Evolutionary conservation across 2,888 invertebrate genomes (phyloP), one percentile per base, ranked within the genome.

Genomic region (Spisula subtruncata): DNA sequence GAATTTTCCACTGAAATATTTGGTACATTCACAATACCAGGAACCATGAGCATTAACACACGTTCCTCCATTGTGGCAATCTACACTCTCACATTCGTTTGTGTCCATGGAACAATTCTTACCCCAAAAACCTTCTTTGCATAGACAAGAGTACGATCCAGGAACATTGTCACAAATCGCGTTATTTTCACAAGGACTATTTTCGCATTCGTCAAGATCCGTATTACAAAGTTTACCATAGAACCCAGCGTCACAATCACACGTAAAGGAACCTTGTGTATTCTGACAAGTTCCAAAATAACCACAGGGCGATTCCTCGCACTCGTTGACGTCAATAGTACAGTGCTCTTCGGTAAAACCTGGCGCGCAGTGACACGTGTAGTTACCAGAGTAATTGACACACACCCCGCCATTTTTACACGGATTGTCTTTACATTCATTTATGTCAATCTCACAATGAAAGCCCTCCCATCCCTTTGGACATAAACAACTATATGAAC

Each of bases 121-220:
- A n/a, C 87, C 89, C 46, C 48, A 25, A 51, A 89, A 91, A 54
- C 90, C 89, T 18, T 81, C 83, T 51, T 82, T 56, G 66, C 93
- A 93, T 5, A 66, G 32, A 66, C 93, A 93, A 29, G 85, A 60
- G 80, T 90, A 93, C n/a, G 75, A 56, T 20, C 89, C 90, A 12
- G 88, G 46, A 6, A 80, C 18, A 85, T 92, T 89, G 18, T 79
- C 35, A 79, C 93, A 93, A n/a, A 88, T 93, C 6, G 91, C 93
- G 66, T 87, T 86, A 87, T 92, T 92, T 80, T 87, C 79, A 81
- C 93, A 93, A 10, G 91, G 89, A 54, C 66, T 46, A 20, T 84
- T 75, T 18, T 66, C 71, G 85, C 93, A 93, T 66, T 92, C 92
- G 83, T 93, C 84, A 35, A 92, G 81, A 10, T 93, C 92, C 12